These are phyloP conservation scores for Netelia inedita DNA, from an alignment of 2,888 invertebrate species.

Conservation along the genomic window DNA sequence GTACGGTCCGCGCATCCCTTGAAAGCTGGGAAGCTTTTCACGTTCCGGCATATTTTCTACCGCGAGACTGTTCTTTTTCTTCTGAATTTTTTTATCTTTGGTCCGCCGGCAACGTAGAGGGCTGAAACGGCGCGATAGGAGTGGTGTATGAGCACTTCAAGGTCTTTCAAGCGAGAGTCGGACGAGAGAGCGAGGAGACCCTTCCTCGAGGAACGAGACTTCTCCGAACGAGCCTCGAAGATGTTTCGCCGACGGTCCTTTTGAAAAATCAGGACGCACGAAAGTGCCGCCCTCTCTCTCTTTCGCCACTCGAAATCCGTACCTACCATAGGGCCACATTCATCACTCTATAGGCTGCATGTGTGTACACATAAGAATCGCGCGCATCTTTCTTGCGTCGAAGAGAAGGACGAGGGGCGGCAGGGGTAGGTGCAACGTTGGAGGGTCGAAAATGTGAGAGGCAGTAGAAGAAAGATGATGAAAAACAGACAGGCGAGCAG, in stretches of 20 bases:
- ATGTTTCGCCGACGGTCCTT: constrained; percentile 38
- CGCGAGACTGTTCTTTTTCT: not conserved
- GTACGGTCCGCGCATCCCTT: not conserved
- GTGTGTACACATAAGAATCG: not conserved
- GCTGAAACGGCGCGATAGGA: constrained; percentile 6
- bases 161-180: constrained; percentile 33
- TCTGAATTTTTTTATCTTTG: not conserved
- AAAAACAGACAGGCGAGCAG: not conserved
- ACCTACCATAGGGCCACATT: constrained; percentile 1
- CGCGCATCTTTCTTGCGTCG: not conserved
- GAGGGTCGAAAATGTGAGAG: too few species aligned
- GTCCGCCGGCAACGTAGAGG: too few species aligned
- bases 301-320: not conserved
- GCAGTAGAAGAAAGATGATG: not conserved
- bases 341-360: not conserved
- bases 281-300: constrained; percentile 2
- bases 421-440: not conserved
- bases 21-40: constrained; percentile 44
- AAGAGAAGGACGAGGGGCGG: not conserved
- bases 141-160: constrained; percentile 22
- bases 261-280: constrained; percentile 17
- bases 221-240: constrained; percentile 5
- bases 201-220: constrained; percentile 13
- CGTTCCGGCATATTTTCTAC: constrained; percentile 41
- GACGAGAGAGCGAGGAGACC: not conserved